These are phyloP conservation scores for Tortrix viridana DNA, from an alignment of 2,888 invertebrate genomes.

Conservation along the genomic window DNA sequence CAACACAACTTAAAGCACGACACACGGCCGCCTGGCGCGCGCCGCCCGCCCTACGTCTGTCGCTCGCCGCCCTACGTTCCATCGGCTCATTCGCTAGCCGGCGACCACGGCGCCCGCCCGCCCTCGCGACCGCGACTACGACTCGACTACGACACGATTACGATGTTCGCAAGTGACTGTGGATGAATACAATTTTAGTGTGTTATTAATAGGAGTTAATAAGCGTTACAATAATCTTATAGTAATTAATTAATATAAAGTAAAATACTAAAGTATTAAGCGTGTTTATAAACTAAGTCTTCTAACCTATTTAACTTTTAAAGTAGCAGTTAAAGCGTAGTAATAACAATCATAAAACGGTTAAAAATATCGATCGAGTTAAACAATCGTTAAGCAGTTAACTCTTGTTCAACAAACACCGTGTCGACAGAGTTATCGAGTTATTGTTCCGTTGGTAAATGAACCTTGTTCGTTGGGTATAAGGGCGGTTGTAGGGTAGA, in stretches of 20 bases:
- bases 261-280: not conserved
- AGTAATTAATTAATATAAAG: too few relatives aligned
- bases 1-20: not conserved
- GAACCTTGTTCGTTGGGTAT: conserved; percentile 40
- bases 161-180: conserved; percentile 17
- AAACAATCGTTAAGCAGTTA: conserved; percentile 61
- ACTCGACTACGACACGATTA: conserved; percentile 33
- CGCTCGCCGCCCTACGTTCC: conserved; percentile 23
- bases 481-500: conserved; percentile 45
- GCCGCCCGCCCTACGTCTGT: not conserved
- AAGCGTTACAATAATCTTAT: too few relatives aligned
- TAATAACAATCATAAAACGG: conserved; percentile 55
- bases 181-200: conserved; percentile 5
- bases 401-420: conserved; percentile 49
- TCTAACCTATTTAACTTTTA: conserved; percentile 4
- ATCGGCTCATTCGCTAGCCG: conserved; percentile 64
- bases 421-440: conserved; percentile 53
- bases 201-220: not conserved
- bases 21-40: too few relatives aligned
- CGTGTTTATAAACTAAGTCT: not conserved
- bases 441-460: too few relatives aligned
- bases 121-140: conserved; percentile 41
- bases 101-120: conserved; percentile 66
- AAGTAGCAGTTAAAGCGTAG: conserved; percentile 1
- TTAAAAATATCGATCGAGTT: conserved; percentile 65